Conservation (phyloP, 2,797 vertebrate species). For the Coilia nasus region DNA sequence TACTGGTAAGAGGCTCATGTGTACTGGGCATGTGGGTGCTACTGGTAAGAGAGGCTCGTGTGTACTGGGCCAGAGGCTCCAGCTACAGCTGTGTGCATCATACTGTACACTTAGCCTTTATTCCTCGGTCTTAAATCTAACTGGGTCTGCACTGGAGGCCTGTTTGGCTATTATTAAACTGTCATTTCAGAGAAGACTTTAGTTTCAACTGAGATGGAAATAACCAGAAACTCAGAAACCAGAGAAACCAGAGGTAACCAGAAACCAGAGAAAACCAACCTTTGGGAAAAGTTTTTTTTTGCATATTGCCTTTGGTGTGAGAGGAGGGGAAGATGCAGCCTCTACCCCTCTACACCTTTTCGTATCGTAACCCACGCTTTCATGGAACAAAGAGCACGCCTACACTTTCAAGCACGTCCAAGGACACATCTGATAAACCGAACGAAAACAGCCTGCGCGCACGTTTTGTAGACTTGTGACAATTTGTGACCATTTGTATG, state of each 20-base stretch:
- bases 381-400: background rate
- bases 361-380: conserved; percentile 5
- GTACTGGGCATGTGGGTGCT: no score
- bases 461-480: background rate
- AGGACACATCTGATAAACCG: conserved; percentile 23
- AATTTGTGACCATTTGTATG: conserved; percentile 11
- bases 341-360: conserved; percentile 19
- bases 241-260: no score
- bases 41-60: background rate
- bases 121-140: background rate
- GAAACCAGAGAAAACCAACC: background rate
- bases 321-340: background rate
- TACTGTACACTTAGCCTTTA: background rate
- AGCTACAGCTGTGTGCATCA: background rate
- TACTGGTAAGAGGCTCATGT: background rate
- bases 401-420: conserved; percentile 24
- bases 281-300: background rate
- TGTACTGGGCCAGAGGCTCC: background rate
- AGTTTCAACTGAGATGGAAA: background rate
- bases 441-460: background rate
- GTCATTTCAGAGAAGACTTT: background rate
- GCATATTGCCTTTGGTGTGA: background rate
- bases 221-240: background rate
- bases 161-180: background rate
- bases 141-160: background rate